A percentile compares a stretch with the other conserved stretches of the same genome.
Evolutionary conservation across 2,113 vertebrate genomes (phyloP).

Genomic region (Sphyrna mokarran): DNA sequence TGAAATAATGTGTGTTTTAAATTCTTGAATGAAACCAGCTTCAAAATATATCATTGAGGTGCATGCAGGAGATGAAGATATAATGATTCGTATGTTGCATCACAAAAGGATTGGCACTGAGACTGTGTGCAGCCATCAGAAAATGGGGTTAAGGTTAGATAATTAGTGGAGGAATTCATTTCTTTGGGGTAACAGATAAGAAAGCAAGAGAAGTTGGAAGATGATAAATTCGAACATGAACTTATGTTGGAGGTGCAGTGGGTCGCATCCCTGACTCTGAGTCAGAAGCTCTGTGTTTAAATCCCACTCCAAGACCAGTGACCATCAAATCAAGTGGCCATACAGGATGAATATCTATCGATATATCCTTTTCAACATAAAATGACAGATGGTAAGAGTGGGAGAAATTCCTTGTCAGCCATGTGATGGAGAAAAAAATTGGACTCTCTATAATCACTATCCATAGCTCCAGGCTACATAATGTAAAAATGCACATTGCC

Average conservation of each 20-base stretch:
- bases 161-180: neutral
- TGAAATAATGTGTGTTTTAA: neutral
- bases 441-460: too few species aligned
- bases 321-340: too few species aligned
- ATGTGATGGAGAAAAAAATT: too few species aligned
- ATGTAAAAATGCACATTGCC: too few species aligned
- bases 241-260: neutral
- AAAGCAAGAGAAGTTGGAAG: neutral
- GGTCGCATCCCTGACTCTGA: too few species aligned
- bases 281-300: too few species aligned
- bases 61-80: neutral
- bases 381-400: too few species aligned
- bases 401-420: too few species aligned
- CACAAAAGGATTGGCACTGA: neutral
- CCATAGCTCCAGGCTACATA: too few species aligned
- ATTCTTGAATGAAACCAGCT: neutral
- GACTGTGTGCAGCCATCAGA: neutral
- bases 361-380: too few species aligned
- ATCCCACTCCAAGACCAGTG: too few species aligned
- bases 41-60: neutral
- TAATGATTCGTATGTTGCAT: neutral
- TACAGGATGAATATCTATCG: too few species aligned
- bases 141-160: neutral
- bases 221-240: neutral
- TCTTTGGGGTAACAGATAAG: neutral